Conservation (phyloP, 92 coral and sea anemone genomes). For the Phenganax stokvisi region DNA sequence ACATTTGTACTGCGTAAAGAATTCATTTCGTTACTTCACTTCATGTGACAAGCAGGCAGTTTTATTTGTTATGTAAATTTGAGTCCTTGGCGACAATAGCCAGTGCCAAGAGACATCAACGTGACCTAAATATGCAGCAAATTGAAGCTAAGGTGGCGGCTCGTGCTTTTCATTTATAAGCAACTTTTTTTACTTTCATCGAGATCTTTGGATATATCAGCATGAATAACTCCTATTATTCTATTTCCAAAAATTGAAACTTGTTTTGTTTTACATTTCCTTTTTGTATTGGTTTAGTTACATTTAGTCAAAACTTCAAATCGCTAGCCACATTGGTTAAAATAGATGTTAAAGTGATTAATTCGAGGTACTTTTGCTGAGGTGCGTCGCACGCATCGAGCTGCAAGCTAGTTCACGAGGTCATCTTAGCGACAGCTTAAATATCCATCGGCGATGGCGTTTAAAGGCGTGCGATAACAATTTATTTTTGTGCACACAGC, state of each 20-base stretch:
- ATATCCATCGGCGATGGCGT: slow-evolving; percentile 2
- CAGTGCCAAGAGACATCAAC: slow-evolving; percentile 22
- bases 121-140: slow-evolving; percentile 17
- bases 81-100: slow-evolving; percentile 7
- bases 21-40: slow-evolving; percentile 4
- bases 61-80: slow-evolving; percentile 35
- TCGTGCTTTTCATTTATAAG: not conserved
- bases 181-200: no score
- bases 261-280: not conserved
- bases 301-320: no score
- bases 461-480: slow-evolving; percentile 29
- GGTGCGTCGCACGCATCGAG: not conserved
- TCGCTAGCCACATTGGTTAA: not conserved
- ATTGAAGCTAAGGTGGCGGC: not conserved
- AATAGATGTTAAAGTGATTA: not conserved
- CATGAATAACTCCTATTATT: no score
- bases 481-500: slow-evolving; percentile 23
- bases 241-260: no score
- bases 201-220: no score
- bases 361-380: not conserved
- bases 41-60: slow-evolving; percentile 24
- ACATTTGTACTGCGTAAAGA: slow-evolving; percentile 7
- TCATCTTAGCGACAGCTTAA: slow-evolving; percentile 18
- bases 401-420: not conserved
- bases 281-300: no score